These are phyloP conservation scores for Lasiurus cinereus DNA, from an alignment of 2,113 vertebrate genomes.

Conservation along the genomic window DNA sequence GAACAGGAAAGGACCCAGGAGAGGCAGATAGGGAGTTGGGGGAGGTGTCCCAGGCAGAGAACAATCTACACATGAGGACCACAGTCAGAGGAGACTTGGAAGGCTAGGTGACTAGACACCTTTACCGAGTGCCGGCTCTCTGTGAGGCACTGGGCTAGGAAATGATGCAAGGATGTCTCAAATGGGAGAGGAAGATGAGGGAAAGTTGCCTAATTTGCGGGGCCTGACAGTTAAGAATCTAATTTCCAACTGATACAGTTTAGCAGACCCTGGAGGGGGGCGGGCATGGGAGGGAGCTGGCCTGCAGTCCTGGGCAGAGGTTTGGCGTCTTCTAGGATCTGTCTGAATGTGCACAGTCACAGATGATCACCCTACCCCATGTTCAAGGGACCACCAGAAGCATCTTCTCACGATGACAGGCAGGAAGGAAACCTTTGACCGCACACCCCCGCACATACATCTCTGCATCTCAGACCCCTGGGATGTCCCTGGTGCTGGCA, in stretches of 20 bases:
- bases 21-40: neutral
- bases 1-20: neutral
- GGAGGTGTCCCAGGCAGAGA: neutral
- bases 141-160: neutral
- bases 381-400: neutral
- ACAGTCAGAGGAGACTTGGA: neutral
- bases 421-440: rapidly evolving
- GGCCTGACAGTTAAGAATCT: neutral
- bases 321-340: neutral
- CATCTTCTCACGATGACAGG: neutral
- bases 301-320: neutral
- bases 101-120: neutral
- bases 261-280: neutral
- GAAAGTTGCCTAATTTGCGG: neutral
- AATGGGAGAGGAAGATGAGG: neutral
- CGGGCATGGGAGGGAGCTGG: neutral
- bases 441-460: no score
- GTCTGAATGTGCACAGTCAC: neutral
- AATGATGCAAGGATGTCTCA: neutral
- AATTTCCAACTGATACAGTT: neutral
- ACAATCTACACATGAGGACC: neutral
- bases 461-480: neutral
- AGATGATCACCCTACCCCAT: no score
- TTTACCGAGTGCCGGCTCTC: neutral
- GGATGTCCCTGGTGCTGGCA: neutral